Conservation (phyloP, 35 echinoderm and acorn worm species). For the Anneissia japonica region DNA sequence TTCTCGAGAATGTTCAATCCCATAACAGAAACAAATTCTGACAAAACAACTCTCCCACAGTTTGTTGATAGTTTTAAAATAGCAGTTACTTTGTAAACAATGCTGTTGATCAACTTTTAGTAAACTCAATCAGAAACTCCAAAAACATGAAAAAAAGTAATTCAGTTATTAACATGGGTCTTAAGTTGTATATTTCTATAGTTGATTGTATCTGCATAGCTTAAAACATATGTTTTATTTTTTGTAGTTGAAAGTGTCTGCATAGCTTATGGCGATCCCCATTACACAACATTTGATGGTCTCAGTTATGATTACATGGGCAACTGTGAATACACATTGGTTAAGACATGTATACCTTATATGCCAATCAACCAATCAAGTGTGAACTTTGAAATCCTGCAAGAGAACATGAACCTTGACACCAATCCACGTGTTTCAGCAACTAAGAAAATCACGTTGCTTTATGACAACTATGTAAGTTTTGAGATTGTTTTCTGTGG, state of each 20-base stretch:
- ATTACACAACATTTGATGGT: conserved; percentile 65
- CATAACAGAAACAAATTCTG: no score
- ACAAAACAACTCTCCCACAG: no score
- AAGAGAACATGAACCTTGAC: not conserved
- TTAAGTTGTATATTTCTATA: no score
- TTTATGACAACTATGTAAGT: not conserved
- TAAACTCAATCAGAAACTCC: no score
- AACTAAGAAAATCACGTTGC: not conserved
- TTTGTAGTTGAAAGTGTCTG: not conserved
- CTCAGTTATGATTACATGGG: conserved; percentile 51
- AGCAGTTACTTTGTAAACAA: no score
- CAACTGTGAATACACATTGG: conserved; percentile 50
- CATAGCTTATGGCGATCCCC: conserved; percentile 46
- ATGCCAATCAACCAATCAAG: not conserved
- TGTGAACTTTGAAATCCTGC: not conserved
- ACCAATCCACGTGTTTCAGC: not conserved
- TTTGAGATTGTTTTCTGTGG: no score
- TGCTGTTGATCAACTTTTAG: no score
- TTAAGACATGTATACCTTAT: not conserved
- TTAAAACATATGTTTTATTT: not conserved
- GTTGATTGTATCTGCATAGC: no score
- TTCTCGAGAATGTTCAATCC: no score
- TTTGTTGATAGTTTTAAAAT: no score
- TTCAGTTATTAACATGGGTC: no score
- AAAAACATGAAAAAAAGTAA: no score